Evolutionary conservation across 1,140 invertebrate species (phyloP).

Genomic region (Saccostrea cuccullata): DNA sequence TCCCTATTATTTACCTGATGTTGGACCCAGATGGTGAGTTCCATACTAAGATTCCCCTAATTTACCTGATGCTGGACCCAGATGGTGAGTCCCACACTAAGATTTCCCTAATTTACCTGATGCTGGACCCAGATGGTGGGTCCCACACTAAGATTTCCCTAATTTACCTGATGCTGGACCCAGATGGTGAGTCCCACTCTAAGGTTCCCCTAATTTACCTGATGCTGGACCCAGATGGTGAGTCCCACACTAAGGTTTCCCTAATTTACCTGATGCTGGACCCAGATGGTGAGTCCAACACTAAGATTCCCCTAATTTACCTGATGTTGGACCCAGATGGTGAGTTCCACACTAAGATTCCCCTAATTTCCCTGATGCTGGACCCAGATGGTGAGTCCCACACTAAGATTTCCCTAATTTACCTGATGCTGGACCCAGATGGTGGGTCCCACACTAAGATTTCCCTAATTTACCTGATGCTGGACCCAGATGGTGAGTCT

Average conservation of each 20-base stretch:
- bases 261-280: neutral
- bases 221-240: neutral
- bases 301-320: neutral
- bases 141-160: no score
- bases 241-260: neutral
- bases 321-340: neutral
- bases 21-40: no score
- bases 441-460: constrained; percentile 53
- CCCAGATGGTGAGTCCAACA: neutral
- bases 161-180: no score
- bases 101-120: no score
- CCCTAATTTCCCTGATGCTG: constrained; percentile 4
- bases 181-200: neutral
- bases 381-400: constrained; percentile 51
- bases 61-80: no score
- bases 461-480: neutral
- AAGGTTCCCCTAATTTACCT: neutral
- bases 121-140: no score
- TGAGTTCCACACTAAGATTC: neutral
- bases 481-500: neutral
- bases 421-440: constrained; percentile 67
- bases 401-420: neutral
- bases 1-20: no score
- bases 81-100: no score
- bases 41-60: no score